Evolutionary conservation across 2,888 invertebrate genomes (phyloP), one percentile per base, ranked within the genome.

Genomic region (Lasiommata megera): DNA sequence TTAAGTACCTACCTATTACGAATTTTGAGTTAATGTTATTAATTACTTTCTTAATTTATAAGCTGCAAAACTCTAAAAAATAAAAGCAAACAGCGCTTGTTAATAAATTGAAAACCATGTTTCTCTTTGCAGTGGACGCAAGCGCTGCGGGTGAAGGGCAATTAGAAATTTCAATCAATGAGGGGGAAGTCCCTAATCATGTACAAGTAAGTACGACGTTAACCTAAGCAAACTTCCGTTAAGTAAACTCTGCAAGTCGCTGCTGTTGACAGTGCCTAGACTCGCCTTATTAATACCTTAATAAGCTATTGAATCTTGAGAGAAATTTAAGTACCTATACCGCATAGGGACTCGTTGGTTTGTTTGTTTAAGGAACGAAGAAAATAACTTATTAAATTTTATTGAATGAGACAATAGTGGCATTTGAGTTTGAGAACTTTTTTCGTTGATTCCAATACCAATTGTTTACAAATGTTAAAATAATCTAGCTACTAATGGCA

Each of bases 81-180:
- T 43, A n/a, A 7, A 36, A 8, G 6, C 6, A 48, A 41, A 36
- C 34, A 34, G 29, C 11, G 17, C 31, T n/a, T 37, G 29, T 37
- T 40, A 23, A n/a, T 52, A 50, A 52, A 58, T 54, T 55, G 41
- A 50, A 56, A 17, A 53, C 40, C 17, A 37, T 57, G 50, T 54
- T 63, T 57, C 46, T 48, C 47, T 67, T 92, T 92, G 67, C 90
- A 97, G 99, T 99, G 83, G 99, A 99, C 88, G 99, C 99, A 48
- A 97, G 97, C 78, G 97, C 98, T 77, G 99, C 99, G 52, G 99
- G 99, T 38, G 99, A 99, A 92, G 99, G 99, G 50, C 99, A 99
- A 89, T 92, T 99, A 74, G 99, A 99, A 93, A 99, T 99, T 77
- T 98, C 98, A 73, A 98, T 99, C 80, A 99, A 99, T 84, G 98